A percentile compares a stretch with the other conserved stretches of the same genome.
Conservation (phyloP, 1,140 invertebrate species). For the Eupristina koningsbergeri region DNA sequence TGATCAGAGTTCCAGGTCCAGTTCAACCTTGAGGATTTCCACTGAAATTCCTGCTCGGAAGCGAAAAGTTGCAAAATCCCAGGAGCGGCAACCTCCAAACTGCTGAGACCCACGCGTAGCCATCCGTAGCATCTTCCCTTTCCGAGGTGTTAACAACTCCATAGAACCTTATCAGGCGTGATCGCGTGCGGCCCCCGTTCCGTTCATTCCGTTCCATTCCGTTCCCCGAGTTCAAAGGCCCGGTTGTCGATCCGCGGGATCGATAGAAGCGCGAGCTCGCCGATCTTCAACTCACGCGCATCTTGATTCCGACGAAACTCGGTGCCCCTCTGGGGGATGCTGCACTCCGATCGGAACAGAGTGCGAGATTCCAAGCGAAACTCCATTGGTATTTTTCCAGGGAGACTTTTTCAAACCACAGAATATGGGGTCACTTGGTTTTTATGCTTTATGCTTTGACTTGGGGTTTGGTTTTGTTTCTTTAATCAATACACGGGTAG, state of each 20-base stretch:
- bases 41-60: not conserved
- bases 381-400: not conserved
- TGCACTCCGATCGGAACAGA: no score
- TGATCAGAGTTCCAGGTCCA: not conserved
- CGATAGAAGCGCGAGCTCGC: not conserved
- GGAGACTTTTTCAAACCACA: not conserved
- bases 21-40: no score
- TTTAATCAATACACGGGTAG: no score
- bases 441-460: no score
- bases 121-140: not conserved
- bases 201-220: no score
- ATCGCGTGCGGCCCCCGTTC: not conserved
- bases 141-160: conserved; percentile 43
- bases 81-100: not conserved
- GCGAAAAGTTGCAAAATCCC: not conserved
- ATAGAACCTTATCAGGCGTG: conserved; percentile 39
- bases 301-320: conserved; percentile 27
- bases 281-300: not conserved
- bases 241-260: not conserved
- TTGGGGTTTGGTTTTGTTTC: no score
- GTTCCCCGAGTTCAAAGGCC: conserved; percentile 13
- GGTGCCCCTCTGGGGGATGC: not conserved
- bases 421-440: no score
- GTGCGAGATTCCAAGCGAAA: not conserved
- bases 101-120: no score